A percentile compares a stretch with the other conserved stretches of the same genome.
Conservation (phyloP, 2,888 invertebrate genomes). For the Podabrus alpinus region DNA sequence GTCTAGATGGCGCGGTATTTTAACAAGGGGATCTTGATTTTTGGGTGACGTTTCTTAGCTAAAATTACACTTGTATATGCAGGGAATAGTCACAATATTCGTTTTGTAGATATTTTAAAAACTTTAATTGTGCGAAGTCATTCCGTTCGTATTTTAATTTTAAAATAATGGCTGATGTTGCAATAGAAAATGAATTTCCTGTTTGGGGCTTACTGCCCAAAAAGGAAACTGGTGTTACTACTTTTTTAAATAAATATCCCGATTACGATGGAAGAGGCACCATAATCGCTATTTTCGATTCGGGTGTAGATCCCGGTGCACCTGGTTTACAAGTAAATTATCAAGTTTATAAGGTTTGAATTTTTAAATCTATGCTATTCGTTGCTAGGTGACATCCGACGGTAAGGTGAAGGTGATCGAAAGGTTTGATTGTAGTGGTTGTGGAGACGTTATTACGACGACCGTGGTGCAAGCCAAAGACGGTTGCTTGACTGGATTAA, state of each 20-base stretch:
- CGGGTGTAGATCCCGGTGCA: slow-evolving; percentile 96
- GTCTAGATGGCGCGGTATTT: neutral
- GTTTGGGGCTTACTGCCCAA: slow-evolving; percentile 87
- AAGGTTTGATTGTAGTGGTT: slow-evolving; percentile 93
- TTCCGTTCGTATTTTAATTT: neutral
- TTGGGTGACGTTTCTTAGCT: neutral
- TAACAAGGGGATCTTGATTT: neutral
- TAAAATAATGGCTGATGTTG: slow-evolving; percentile 17
- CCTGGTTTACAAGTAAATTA: slow-evolving; percentile 83
- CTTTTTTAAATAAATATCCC: slow-evolving; percentile 87
- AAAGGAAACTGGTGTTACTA: slow-evolving; percentile 88
- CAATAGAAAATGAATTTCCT: slow-evolving; percentile 66
- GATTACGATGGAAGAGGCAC: slow-evolving; percentile 90
- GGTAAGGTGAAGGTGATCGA: slow-evolving; percentile 93
- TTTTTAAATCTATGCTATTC: slow-evolving; percentile 4
- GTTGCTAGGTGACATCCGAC: slow-evolving; percentile 77
- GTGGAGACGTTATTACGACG: slow-evolving; percentile 94
- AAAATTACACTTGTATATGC: neutral
- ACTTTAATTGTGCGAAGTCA: neutral
- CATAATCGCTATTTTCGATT: slow-evolving; percentile 94
- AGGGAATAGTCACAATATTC: neutral
- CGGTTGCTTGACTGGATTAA: slow-evolving; percentile 80
- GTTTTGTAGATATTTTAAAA: neutral
- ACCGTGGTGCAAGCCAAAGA: slow-evolving; percentile 71
- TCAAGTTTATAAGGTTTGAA: slow-evolving; percentile 13